Conservation (phyloP, 1,140 invertebrate species). For the Drosophila micromelanica region DNA sequence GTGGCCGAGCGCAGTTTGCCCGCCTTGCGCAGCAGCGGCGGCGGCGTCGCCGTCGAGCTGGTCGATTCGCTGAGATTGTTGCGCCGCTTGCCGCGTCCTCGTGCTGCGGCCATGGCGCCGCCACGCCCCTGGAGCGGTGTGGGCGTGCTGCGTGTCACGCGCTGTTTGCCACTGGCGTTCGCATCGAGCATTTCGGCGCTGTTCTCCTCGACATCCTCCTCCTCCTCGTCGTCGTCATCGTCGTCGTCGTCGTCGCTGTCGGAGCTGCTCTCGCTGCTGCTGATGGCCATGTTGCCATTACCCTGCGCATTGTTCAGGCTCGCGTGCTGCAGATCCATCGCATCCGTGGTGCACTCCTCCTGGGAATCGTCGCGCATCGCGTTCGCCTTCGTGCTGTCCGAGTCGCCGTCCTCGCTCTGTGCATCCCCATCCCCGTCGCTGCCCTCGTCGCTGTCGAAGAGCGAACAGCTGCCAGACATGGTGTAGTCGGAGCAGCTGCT, state of each 20-base stretch:
- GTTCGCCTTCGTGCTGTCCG: conserved; percentile 43
- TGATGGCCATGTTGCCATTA: conserved; percentile 69
- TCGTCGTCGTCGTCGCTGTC: conserved; percentile 49
- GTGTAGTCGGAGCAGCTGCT: conserved; percentile 82
- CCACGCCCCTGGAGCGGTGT: conserved; percentile 52
- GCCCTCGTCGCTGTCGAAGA: conserved; percentile 80
- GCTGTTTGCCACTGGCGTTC: conserved; percentile 28
- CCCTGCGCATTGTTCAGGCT: conserved; percentile 50
- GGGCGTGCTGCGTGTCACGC: conserved; percentile 66
- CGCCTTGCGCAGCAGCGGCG: conserved; percentile 50
- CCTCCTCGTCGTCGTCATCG: conserved; percentile 37
- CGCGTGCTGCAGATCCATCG: conserved; percentile 65
- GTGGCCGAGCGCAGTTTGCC: conserved; percentile 65
- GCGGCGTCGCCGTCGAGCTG: conserved; percentile 66
- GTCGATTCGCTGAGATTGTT: conserved; percentile 69
- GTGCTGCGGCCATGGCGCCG: conserved; percentile 20
- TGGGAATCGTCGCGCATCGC: conserved; percentile 39
- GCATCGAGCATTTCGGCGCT: conserved; percentile 1
- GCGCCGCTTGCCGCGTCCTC: conserved; percentile 71
- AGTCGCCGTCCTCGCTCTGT: conserved; percentile 65
- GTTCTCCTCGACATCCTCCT: conserved; percentile 44
- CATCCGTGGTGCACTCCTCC: conserved; percentile 69
- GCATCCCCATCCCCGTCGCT: conserved; percentile 76
- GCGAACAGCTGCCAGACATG: conserved; percentile 76
- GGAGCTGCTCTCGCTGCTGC: conserved; percentile 60